phyloP scores from a whole-genome alignment of 2,888 invertebrate species.

The Nasonovia ribisnigri region DNA sequence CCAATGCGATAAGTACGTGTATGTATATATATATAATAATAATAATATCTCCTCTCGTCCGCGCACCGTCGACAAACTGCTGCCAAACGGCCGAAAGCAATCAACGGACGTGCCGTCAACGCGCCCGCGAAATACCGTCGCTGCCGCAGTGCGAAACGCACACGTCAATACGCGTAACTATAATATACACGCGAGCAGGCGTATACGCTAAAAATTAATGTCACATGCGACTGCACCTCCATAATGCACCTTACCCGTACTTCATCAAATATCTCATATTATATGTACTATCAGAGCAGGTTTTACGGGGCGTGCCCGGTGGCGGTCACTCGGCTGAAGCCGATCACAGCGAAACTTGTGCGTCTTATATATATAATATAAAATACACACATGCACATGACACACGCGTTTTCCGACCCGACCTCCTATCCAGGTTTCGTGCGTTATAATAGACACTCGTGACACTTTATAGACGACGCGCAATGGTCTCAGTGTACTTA shows the following conservation, averaged over 20 bases:
- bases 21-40: not conserved
- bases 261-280: not conserved
- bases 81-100: slow-evolving; percentile 58
- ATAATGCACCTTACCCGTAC: not conserved
- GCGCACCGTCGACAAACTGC: slow-evolving; percentile 22
- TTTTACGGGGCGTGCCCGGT: not conserved
- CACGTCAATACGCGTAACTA: slow-evolving; percentile 30
- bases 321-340: not conserved
- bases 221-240: not conserved
- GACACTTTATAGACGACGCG: not conserved
- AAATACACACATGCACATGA: not conserved
- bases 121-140: not conserved
- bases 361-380: not conserved
- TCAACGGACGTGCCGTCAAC: slow-evolving; percentile 49
- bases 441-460: not conserved
- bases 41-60: not conserved
- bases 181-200: not conserved
- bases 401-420: not conserved
- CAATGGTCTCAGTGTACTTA: not conserved
- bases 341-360: not conserved
- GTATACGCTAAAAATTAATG: not conserved
- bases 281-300: not conserved
- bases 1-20: not conserved
- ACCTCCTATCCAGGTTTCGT: not conserved
- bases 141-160: not conserved